Evolutionary conservation across 2,113 vertebrate genomes (phyloP).

Genomic region (Albula glossodonta): DNA sequence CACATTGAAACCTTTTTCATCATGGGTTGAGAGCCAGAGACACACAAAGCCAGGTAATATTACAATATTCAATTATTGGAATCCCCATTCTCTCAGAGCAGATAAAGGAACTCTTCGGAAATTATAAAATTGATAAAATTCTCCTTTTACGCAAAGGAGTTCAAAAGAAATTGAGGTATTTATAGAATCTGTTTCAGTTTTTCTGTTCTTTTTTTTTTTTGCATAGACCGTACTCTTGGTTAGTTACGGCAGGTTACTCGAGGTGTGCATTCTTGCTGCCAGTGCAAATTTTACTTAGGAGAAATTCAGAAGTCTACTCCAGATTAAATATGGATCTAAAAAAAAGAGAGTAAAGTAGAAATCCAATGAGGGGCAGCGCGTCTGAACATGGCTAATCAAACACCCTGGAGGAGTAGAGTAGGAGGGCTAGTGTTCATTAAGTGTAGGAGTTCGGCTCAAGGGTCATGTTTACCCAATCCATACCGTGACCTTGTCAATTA

Average conservation of each 20-base stretch:
- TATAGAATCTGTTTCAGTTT: constrained; percentile 35
- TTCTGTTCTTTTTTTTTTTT: not conserved
- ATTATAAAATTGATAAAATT: constrained; percentile 40
- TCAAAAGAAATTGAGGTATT: constrained; percentile 43
- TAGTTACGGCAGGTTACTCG: constrained; percentile 25
- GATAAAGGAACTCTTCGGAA: constrained; percentile 11
- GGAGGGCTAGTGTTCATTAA: no score
- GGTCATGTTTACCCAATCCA: no score
- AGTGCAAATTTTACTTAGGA: not conserved
- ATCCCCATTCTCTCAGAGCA: constrained; percentile 35
- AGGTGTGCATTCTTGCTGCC: constrained; percentile 15
- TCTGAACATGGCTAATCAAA: not conserved
- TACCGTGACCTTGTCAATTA: no score
- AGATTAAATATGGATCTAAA: constrained; percentile 9
- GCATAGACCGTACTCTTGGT: not conserved
- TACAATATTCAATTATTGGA: constrained; percentile 34
- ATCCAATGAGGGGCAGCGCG: not conserved
- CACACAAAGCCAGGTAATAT: not conserved
- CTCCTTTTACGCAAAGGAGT: constrained; percentile 25
- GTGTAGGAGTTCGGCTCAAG: no score
- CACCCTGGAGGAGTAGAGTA: no score
- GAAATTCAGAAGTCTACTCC: not conserved
- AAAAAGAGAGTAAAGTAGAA: not conserved
- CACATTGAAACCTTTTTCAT: no score
- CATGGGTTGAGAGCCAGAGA: constrained; percentile 1